Base-by-base conservation (phyloP, 2,888 invertebrate species). In the Ypsolopha scabrella region DNA sequence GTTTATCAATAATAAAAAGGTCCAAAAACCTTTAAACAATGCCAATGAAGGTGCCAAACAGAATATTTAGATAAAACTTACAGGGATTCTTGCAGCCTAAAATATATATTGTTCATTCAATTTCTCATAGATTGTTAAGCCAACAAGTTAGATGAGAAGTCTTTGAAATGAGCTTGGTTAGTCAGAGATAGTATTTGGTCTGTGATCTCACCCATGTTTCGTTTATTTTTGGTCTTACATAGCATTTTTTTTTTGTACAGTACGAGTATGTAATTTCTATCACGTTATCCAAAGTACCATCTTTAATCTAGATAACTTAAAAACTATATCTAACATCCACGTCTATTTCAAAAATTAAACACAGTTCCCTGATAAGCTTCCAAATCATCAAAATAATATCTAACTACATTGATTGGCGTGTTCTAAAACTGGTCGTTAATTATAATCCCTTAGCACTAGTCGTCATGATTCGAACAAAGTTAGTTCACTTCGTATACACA, bases 1-100 rank as follows among this genome's bases (percentile, higher is more conserved):
- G 43, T 82, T 85, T 57, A 87, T 87, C 55, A 87, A 87, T 67
- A 87, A 87, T 65, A 83, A 81, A 73, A 68, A 78, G 59, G 75
- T 75, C 51, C 72, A 73, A 34, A 74, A 68, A 64, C 65, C 74
- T 39, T 57, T 71, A 58, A 64, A 68, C 55, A 72, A 64, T 63
- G 60, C 62, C 52, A 67, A 60, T 57, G 60, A 60, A 51, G 59
- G 55, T 60, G 57, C 55, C 54, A 62, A 63, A 53, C 60, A 57
- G 54, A 64, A 63, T 52, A 64, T 60, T 51, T 67, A 66, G 60
- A 62, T 63, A 51, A 58, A 57, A 64, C 65, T 56, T 55, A 53
- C 57, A 50, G 53, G 55, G 51, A 52, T 57, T 46, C 56, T 51
- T 53, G 51, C 56, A 51, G 53, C 13, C 11, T 9, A 43, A 11